Evolutionary conservation across 2,113 vertebrate species (phyloP).

Genomic region (Scalopus aquaticus): DNA sequence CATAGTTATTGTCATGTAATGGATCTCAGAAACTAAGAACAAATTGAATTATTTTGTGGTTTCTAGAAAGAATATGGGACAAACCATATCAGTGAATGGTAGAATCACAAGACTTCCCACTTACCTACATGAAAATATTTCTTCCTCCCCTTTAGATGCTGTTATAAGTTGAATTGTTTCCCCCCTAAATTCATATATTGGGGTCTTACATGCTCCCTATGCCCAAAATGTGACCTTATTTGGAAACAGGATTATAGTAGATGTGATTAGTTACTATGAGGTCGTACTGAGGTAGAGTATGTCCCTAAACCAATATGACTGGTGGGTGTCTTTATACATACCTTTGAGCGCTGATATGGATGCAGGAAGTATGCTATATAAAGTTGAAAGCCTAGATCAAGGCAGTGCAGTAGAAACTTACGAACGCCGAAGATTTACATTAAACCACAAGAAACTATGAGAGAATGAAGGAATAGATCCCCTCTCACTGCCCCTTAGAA

Average conservation of each 20-base stretch:
- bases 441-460: background rate
- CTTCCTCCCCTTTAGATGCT: background rate
- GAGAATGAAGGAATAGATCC: background rate
- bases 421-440: background rate
- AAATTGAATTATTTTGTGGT: background rate
- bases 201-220: background rate
- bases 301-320: background rate
- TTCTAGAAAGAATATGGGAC: background rate
- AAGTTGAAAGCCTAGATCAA: background rate
- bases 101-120: background rate
- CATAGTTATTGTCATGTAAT: background rate
- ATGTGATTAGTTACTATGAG: background rate
- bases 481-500: background rate
- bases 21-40: background rate
- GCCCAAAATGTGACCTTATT: background rate
- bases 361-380: background rate
- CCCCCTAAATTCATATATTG: background rate
- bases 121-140: background rate
- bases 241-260: background rate
- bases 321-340: no score
- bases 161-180: background rate
- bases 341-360: background rate
- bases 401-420: background rate
- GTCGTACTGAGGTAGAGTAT: background rate
- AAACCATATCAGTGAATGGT: background rate